Percentiles rank a stretch among this genome's conserved stretches.
Conservation (phyloP, 2,888 invertebrate species). For the Andrena dorsata region DNA sequence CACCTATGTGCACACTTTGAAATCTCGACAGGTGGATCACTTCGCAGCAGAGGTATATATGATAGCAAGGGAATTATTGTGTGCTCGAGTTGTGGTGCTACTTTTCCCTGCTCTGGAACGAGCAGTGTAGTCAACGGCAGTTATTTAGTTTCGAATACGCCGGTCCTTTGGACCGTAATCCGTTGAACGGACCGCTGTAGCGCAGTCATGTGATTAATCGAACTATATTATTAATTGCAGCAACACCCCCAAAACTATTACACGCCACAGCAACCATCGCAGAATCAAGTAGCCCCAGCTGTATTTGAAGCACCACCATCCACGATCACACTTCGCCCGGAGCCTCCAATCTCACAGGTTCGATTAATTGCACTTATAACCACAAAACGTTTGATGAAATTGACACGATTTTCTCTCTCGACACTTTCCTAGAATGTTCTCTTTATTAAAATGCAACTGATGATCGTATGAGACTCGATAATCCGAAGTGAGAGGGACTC, state of each 20-base stretch:
- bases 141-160: constrained; percentile 23
- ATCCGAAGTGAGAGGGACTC: too few relatives aligned
- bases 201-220: constrained; percentile 6
- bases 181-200: constrained; percentile 33
- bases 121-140: constrained; percentile 62
- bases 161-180: not conserved
- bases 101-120: constrained; percentile 42
- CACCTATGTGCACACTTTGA: constrained; percentile 13
- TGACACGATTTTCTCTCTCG: too few relatives aligned
- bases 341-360: constrained; percentile 91
- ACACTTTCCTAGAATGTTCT: too few relatives aligned
- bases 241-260: constrained; percentile 62
- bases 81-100: constrained; percentile 18
- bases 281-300: constrained; percentile 60
- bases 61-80: constrained; percentile 22
- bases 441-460: too few relatives aligned
- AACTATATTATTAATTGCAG: constrained; percentile 59
- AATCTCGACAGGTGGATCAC: constrained; percentile 54
- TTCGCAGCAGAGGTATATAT: constrained; percentile 27
- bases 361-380: not conserved
- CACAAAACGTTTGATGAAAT: not conserved
- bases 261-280: constrained; percentile 66
- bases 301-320: constrained; percentile 88
- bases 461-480: too few relatives aligned
- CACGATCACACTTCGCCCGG: constrained; percentile 90